phyloP scores from a whole-genome alignment of 2,888 invertebrate genomes.

The Anaspis maculata region DNA sequence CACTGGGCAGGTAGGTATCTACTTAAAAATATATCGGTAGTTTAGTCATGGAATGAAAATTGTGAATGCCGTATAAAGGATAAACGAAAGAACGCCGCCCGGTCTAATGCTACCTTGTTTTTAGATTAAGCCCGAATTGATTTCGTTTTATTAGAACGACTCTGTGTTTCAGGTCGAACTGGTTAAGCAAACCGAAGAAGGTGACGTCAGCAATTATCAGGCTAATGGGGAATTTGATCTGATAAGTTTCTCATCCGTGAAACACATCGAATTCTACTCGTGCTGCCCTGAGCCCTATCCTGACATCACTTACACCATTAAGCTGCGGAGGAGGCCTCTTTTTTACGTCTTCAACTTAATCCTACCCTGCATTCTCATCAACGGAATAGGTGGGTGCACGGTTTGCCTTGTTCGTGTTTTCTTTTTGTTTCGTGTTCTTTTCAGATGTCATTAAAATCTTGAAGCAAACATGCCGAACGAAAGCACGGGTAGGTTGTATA shows the following conservation, averaged over 20 bases:
- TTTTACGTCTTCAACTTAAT: conserved; percentile 83
- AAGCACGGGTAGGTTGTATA: too few species aligned
- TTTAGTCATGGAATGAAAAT: too few species aligned
- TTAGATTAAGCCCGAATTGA: too few species aligned
- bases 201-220: conserved; percentile 82
- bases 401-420: background rate
- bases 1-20: too few species aligned
- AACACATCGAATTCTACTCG: conserved; percentile 67
- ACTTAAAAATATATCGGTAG: too few species aligned
- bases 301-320: conserved; percentile 74
- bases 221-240: conserved; percentile 87
- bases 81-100: too few species aligned
- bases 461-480: too few species aligned
- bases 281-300: conserved; percentile 79
- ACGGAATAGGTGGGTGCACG: conserved; percentile 62
- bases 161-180: conserved; percentile 66
- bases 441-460: too few species aligned
- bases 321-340: conserved; percentile 66
- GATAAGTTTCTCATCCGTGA: conserved; percentile 64
- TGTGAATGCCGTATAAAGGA: too few species aligned
- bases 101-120: too few species aligned
- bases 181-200: conserved; percentile 67
- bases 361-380: conserved; percentile 75
- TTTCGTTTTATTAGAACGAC: too few species aligned
- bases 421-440: too few species aligned